Conservation (phyloP, 2,113 vertebrate genomes). For the Vidua chalybeata region DNA sequence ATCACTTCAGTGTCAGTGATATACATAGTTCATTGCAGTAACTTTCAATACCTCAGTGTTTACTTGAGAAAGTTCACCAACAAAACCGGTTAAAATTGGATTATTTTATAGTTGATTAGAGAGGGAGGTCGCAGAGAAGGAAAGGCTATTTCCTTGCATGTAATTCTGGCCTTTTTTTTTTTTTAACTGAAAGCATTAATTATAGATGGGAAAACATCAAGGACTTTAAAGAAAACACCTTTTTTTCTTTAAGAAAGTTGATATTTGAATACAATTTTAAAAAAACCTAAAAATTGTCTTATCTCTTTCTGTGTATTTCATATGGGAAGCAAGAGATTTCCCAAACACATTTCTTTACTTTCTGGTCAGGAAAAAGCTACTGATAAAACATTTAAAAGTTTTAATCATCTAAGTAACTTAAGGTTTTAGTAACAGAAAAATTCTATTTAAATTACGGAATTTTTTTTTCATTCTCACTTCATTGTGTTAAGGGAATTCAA, state of each 20-base stretch:
- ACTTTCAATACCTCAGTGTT: neutral
- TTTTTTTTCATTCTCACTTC: neutral
- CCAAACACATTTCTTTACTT: neutral
- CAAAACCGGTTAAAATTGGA: neutral
- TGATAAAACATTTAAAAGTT: neutral
- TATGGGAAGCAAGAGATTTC: neutral
- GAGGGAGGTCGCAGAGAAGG: neutral
- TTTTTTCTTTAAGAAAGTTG: neutral
- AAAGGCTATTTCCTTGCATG: neutral
- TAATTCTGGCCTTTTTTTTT: neutral
- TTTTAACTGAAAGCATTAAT: neutral
- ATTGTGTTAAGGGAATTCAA: neutral
- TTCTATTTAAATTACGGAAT: neutral
- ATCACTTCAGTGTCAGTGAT: neutral
- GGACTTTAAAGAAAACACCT: neutral
- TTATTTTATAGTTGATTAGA: neutral
- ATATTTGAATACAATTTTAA: neutral
- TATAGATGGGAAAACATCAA: neutral
- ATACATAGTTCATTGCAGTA: neutral
- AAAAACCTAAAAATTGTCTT: neutral
- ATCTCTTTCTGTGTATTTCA: neutral
- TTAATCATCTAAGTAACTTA: neutral
- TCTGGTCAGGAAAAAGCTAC: neutral
- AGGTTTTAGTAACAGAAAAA: neutral
- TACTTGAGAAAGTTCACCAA: neutral